phyloP scores from a whole-genome alignment of 2,888 invertebrate species.

The Galerucella pusilla region DNA sequence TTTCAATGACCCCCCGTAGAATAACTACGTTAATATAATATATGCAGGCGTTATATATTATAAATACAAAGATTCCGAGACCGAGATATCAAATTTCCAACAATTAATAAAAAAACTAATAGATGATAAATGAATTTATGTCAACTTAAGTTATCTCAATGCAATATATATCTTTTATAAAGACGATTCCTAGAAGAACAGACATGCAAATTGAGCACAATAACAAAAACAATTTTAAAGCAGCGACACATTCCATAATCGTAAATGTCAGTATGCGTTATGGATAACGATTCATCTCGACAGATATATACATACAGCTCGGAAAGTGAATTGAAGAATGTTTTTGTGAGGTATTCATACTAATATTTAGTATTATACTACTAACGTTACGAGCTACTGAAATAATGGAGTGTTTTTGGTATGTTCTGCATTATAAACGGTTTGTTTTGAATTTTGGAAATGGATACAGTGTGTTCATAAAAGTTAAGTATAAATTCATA shows the following conservation, averaged over 20 bases:
- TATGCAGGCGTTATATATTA: background rate
- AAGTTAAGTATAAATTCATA: no score
- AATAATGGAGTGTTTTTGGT: conserved; percentile 10
- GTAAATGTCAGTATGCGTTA: conserved; percentile 41
- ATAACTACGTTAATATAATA: background rate
- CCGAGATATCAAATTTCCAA: background rate
- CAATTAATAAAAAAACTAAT: background rate
- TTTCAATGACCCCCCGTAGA: background rate
- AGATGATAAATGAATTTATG: conserved; percentile 10
- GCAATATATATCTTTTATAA: background rate
- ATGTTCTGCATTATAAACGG: background rate
- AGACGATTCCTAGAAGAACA: conserved; percentile 34
- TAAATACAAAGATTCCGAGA: background rate
- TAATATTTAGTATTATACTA: conserved; percentile 10
- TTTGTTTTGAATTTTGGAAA: background rate
- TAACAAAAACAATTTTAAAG: conserved; percentile 40
- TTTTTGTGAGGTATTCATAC: conserved; percentile 26
- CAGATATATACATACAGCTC: conserved; percentile 16
- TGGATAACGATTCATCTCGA: conserved; percentile 22
- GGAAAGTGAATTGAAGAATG: conserved; percentile 30
- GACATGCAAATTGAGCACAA: conserved; percentile 34
- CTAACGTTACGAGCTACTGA: conserved; percentile 18
- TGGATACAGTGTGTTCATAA: no score
- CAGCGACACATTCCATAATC: conserved; percentile 42
- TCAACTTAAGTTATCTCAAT: conserved; percentile 16